A percentile compares a stretch with the other conserved stretches of the same genome.
These are phyloP conservation scores for Phrynosoma blainvillii DNA, from an alignment of 2,113 vertebrate species.

Conservation along the genomic window DNA sequence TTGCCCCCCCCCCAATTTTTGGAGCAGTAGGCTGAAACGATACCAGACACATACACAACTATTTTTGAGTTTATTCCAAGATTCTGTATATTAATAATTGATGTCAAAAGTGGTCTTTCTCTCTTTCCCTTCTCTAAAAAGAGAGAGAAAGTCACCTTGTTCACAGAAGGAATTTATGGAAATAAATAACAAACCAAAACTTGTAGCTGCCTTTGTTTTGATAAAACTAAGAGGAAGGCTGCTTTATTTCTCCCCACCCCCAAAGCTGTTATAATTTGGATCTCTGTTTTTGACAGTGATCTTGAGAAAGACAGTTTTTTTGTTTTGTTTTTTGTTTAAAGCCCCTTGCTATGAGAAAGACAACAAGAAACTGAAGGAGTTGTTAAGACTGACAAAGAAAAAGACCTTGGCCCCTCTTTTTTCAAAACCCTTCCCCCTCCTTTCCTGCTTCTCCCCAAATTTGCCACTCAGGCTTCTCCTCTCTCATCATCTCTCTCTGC, in stretches of 20 bases:
- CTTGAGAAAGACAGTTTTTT: too few relatives aligned
- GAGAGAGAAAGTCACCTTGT: slow-evolving; percentile 61
- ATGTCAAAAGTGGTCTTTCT: slow-evolving; percentile 21
- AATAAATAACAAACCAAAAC: neutral
- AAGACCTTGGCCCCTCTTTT: too few relatives aligned
- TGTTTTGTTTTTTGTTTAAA: too few relatives aligned
- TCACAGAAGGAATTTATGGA: neutral
- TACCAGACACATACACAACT: neutral
- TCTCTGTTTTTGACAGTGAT: too few relatives aligned
- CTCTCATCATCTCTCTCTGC: neutral
- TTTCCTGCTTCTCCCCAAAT: neutral
- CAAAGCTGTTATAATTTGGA: too few relatives aligned
- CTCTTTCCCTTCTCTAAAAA: neutral
- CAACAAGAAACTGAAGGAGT: too few relatives aligned
- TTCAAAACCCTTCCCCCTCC: neutral
- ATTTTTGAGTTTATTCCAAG: slow-evolving; percentile 19
- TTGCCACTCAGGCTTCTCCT: neutral
- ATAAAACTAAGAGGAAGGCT: neutral
- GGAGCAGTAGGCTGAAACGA: neutral
- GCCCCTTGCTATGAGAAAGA: too few relatives aligned
- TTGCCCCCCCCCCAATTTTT: too few relatives aligned
- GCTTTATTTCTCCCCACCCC: too few relatives aligned
- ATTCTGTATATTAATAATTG: slow-evolving; percentile 40
- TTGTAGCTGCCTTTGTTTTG: neutral
- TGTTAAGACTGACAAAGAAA: too few relatives aligned